Conservation (phyloP, 2,113 vertebrate genomes). For the Anser cygnoides region DNA sequence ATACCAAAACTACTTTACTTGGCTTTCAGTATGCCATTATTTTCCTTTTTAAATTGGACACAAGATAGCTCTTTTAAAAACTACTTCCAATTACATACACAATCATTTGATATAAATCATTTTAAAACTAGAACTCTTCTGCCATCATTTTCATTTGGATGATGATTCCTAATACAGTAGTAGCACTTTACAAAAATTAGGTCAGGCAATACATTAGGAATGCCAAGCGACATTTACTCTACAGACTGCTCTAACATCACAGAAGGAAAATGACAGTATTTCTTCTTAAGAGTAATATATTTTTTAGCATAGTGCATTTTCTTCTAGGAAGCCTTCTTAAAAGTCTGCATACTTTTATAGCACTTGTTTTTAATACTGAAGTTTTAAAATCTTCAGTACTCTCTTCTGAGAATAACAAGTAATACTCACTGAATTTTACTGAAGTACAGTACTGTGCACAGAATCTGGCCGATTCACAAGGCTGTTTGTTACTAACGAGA, state of each 20-base stretch:
- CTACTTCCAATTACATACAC: background rate
- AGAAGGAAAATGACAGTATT: background rate
- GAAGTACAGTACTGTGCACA: background rate
- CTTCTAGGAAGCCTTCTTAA: background rate
- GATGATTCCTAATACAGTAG: background rate
- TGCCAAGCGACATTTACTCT: background rate
- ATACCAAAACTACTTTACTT: background rate
- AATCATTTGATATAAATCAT: background rate
- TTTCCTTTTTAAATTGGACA: background rate
- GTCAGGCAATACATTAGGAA: background rate
- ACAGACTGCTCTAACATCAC: background rate
- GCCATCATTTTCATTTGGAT: background rate
- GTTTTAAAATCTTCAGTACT: background rate
- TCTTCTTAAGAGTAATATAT: background rate
- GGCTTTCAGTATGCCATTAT: background rate
- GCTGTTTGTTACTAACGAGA: background rate
- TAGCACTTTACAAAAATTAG: background rate
- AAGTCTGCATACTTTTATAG: background rate
- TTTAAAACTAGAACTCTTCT: background rate
- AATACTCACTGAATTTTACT: background rate
- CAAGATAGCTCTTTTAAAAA: background rate
- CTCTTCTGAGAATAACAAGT: background rate
- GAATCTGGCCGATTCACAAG: background rate
- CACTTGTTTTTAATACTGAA: background rate
- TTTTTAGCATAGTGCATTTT: background rate